Base-by-base conservation (phyloP, 2,797 vertebrate genomes). In the Lutjanus campechanus region DNA sequence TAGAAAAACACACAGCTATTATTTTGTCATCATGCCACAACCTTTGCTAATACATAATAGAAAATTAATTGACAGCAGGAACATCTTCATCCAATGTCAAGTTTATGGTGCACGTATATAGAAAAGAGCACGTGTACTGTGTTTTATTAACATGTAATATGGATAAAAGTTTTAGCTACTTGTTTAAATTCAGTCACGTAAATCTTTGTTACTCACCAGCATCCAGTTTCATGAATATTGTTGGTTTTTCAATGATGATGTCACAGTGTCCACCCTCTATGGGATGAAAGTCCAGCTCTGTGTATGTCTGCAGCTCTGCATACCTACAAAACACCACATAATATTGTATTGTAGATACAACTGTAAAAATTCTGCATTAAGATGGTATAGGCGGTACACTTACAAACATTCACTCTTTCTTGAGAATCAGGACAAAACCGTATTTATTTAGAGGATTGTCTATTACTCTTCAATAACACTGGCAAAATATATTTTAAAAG, bases 191-290 rank as follows among this genome's bases (percentile, higher is more conserved):
- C 3, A 59, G 15, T 60, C 36, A 43, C 2, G 0, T 43, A 36
- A 67, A 50, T 73, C 0, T 44, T 59, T 19, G 10, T 41, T 73
- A 51, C 81, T 92, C 92, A 99, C 98, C 98, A 94, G 98, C 98
- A 92, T 99, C 98, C 69, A 99, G 91, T 88, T 99, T 99, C 98
- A 99, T 98, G 89, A 99, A 98, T 78, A 99, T 95, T 0, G 97
- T 97, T 44, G 97, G 98, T 72, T 96, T 98, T 74, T 98, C 96
- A 44, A 99, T 85, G 51, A 97, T 80, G 29, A 97, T 0, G 13
- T 99, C 97, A 95, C 98, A 99, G n/a, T 95, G 91, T 15, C 85
- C 94, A 55, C 96, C 95, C 40, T 96, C 95, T 20, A 96, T 46
- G 8, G 97, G 96, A 77, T 94, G 93, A 92, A 96, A 97, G 77